Evolutionary conservation across 2,113 vertebrate species (phyloP).

Genomic region (Elanoides forficatus): DNA sequence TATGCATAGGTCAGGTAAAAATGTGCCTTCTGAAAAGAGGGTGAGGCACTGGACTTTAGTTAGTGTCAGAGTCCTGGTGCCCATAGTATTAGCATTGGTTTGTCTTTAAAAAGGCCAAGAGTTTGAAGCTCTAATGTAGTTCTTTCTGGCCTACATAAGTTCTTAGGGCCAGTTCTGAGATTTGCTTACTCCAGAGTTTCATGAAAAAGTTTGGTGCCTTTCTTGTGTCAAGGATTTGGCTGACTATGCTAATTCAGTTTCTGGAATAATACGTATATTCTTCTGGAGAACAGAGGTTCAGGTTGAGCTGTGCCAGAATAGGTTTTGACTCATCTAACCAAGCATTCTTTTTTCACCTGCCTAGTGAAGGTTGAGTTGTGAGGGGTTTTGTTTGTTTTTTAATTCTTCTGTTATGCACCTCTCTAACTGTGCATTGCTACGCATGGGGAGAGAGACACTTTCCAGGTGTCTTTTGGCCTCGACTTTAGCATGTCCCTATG

Average conservation of each 20-base stretch:
- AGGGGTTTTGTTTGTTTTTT: neutral
- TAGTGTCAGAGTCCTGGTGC: neutral
- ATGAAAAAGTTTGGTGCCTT: neutral
- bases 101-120: neutral
- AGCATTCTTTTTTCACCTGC: neutral
- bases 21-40: neutral
- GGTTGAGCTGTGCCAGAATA: neutral
- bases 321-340: neutral
- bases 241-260: neutral
- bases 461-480: neutral
- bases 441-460: neutral
- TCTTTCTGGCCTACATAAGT: neutral
- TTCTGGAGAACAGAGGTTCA: neutral
- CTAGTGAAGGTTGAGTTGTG: neutral
- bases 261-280: neutral
- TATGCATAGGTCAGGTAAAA: neutral
- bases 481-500: neutral
- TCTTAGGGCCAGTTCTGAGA: neutral
- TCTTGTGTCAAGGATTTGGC: neutral
- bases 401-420: neutral
- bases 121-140: neutral
- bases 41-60: neutral
- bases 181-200: neutral
- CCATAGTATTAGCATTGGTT: neutral
- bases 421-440: neutral